Conservation (phyloP, 2,113 vertebrate species). For the Notarius lentiginosus region DNA sequence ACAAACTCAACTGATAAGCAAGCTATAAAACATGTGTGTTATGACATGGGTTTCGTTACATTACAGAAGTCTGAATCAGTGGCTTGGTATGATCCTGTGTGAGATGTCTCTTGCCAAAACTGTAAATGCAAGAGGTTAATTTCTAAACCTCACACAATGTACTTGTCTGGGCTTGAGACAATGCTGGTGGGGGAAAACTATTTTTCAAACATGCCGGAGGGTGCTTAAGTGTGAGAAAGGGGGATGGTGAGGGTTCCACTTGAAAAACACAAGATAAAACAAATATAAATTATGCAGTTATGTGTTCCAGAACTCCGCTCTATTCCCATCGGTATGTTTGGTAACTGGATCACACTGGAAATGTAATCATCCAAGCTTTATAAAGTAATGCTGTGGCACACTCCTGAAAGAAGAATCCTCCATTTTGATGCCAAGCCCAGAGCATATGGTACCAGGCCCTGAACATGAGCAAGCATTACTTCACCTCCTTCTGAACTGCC, state of each 20-base stretch:
- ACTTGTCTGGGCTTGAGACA: slow-evolving; percentile 71
- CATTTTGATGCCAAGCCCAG: slow-evolving; percentile 46
- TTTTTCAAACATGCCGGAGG: slow-evolving; percentile 62
- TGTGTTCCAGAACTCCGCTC: slow-evolving; percentile 6
- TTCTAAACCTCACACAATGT: slow-evolving; percentile 68
- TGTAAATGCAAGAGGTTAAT: slow-evolving; percentile 67
- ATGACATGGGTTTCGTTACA: slow-evolving; percentile 51
- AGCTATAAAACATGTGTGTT: slow-evolving; percentile 56
- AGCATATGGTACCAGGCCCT: slow-evolving; percentile 57
- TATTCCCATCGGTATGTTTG: background rate
- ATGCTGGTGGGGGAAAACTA: slow-evolving; percentile 59
- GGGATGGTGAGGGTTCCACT: slow-evolving; percentile 38
- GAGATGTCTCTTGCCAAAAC: slow-evolving; percentile 56
- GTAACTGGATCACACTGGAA: background rate
- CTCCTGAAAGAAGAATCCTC: slow-evolving; percentile 32
- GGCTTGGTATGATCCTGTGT: slow-evolving; percentile 47
- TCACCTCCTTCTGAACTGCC: slow-evolving; percentile 39
- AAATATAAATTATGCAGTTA: slow-evolving; percentile 38
- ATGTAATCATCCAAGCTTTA: background rate
- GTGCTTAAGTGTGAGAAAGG: slow-evolving; percentile 52
- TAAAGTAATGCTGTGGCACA: slow-evolving; percentile 6
- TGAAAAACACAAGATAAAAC: slow-evolving; percentile 42
- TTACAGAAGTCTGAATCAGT: slow-evolving; percentile 50
- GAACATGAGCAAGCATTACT: slow-evolving; percentile 51
- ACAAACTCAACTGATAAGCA: slow-evolving; percentile 56